Percentiles rank a stretch among this genome's conserved stretches.
Evolutionary conservation across 2,888 invertebrate genomes (phyloP).

Genomic region (Odontothrips loti): DNA sequence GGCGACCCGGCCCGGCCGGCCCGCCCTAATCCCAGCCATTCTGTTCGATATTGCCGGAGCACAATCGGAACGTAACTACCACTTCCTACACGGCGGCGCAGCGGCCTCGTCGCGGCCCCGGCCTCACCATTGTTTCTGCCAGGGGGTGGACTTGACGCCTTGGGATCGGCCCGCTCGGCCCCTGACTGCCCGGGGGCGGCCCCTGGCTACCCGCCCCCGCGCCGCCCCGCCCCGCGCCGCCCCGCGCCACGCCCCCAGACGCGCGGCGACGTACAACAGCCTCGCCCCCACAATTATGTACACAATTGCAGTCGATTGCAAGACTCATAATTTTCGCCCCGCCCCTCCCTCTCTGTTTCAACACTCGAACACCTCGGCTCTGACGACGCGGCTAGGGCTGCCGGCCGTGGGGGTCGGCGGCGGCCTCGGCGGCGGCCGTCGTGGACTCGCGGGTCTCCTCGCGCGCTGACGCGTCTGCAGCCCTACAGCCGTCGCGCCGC

Average conservation of each 20-base stretch:
- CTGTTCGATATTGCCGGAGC: neutral
- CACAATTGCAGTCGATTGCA: slow-evolving; percentile 24
- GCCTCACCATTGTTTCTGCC: neutral
- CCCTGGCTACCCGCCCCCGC: neutral
- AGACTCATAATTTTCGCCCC: neutral
- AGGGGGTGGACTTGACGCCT: neutral
- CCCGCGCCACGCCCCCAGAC: neutral
- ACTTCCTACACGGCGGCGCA: too few species aligned
- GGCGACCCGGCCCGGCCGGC: neutral
- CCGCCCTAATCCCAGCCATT: neutral
- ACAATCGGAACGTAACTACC: neutral
- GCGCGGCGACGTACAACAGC: neutral
- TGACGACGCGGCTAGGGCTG: neutral
- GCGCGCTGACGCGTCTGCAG: neutral
- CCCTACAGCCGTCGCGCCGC: neutral
- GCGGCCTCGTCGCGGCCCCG: neutral
- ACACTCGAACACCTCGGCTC: slow-evolving; percentile 13
- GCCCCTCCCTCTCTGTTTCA: slow-evolving; percentile 5
- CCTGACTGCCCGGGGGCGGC: neutral
- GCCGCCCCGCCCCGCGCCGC: neutral
- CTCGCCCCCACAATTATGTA: slow-evolving; percentile 8
- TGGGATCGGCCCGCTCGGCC: neutral
- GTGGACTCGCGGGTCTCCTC: too few species aligned
- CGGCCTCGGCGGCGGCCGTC: neutral
- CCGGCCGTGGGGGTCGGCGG: neutral